These are phyloP conservation scores for Triplophysa tibetana DNA, from an alignment of 2,113 vertebrate genomes.

Conservation along the genomic window DNA sequence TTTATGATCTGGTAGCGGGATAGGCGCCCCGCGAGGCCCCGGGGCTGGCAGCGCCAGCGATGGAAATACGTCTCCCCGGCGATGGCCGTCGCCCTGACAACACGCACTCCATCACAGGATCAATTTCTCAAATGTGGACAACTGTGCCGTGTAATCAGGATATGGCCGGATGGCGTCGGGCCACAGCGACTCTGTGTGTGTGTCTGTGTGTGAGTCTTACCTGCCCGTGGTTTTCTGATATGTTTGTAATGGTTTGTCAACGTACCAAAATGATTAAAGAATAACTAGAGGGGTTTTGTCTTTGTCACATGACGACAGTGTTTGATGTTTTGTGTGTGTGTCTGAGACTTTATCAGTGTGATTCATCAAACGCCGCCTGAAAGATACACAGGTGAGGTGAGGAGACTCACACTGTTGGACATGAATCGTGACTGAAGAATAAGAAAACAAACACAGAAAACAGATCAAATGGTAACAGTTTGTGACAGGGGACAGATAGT, in stretches of 20 bases:
- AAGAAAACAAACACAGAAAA: conserved; percentile 78
- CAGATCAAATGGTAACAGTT: conserved; percentile 89
- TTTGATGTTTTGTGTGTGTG: conserved; percentile 32
- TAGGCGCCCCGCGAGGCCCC: conserved; percentile 82
- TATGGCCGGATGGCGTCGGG: conserved; percentile 89
- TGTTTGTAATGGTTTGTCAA: not conserved
- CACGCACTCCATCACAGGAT: conserved; percentile 98
- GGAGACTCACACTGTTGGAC: conserved; percentile 13
- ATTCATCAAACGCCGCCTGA: conserved; percentile 39
- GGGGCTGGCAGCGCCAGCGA: conserved; percentile 89
- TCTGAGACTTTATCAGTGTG: conserved; percentile 32
- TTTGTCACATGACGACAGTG: conserved; percentile 24
- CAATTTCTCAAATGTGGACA: conserved; percentile 99
- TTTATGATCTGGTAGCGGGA: conserved; percentile 89
- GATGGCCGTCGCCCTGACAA: conserved; percentile 83
- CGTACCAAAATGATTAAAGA: conserved; percentile 23
- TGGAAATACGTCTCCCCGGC: conserved; percentile 91
- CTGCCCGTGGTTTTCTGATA: conserved; percentile 12
- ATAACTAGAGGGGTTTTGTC: conserved; percentile 35
- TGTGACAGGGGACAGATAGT: conserved; percentile 72
- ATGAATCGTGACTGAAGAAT: conserved; percentile 59
- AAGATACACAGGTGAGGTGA: conserved; percentile 46
- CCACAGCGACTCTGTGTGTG: conserved; percentile 68
- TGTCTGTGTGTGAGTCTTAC: conserved; percentile 38
- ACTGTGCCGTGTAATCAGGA: conserved; percentile 99